These are phyloP conservation scores for Aurelia aurita DNA, from an alignment of 30 jellyfish, hydroid and myxozoan genomes.

Conservation along the genomic window DNA sequence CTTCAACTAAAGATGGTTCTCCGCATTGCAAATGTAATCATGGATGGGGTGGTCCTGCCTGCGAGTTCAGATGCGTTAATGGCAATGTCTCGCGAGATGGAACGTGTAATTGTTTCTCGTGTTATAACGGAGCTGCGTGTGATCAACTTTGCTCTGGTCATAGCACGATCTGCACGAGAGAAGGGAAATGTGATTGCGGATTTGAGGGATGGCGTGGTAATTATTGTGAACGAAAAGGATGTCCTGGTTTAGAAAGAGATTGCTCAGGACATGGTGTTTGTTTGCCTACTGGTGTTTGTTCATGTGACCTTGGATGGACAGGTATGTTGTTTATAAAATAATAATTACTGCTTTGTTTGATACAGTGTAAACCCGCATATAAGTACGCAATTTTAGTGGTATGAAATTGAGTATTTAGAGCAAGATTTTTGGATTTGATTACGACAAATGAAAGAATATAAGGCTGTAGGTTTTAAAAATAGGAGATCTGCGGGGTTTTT, in stretches of 20 bases:
- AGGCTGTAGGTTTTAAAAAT: too few species aligned
- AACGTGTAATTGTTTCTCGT: conserved; percentile 59
- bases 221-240: conserved; percentile 67
- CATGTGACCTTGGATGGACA: conserved; percentile 77
- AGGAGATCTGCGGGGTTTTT: too few species aligned
- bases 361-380: too few species aligned
- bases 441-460: too few species aligned
- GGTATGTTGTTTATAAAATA: conserved; percentile 6
- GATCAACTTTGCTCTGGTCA: conserved; percentile 72
- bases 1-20: conserved; percentile 10
- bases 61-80: conserved; percentile 63
- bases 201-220: conserved; percentile 83
- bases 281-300: conserved; percentile 74
- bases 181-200: conserved; percentile 74
- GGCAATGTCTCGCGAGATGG: conserved; percentile 73
- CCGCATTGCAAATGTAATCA: conserved; percentile 61
- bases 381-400: too few species aligned
- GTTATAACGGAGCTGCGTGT: conserved; percentile 75
- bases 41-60: conserved; percentile 85
- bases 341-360: too few species aligned
- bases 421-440: too few species aligned
- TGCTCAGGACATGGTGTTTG: conserved; percentile 78
- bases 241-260: conserved; percentile 59
- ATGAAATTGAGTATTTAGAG: too few species aligned
- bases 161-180: conserved; percentile 58